Conservation (phyloP, 2,888 invertebrate genomes). For the Xestia sexstrigata region DNA sequence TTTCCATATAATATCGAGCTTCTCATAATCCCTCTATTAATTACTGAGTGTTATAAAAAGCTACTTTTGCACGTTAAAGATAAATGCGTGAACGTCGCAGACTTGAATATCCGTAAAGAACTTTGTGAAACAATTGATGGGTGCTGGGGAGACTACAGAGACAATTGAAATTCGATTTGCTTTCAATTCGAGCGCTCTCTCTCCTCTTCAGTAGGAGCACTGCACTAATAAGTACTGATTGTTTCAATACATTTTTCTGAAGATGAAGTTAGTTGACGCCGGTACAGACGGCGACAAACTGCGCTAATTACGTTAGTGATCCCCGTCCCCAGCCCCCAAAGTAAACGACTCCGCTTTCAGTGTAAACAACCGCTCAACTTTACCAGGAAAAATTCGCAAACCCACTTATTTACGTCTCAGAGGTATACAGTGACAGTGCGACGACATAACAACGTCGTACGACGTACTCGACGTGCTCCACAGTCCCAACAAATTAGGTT, state of each 20-base stretch:
- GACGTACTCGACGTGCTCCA: constrained; percentile 51
- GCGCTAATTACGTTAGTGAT: constrained; percentile 88
- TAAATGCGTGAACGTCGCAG: constrained; percentile 51
- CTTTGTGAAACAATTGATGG: constrained; percentile 63
- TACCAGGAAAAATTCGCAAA: constrained; percentile 88
- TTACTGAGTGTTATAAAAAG: constrained; percentile 32
- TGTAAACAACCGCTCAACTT: constrained; percentile 88
- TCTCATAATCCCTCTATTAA: constrained; percentile 36
- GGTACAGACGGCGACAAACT: constrained; percentile 79
- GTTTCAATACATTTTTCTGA: constrained; percentile 76
- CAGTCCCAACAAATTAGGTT: constrained; percentile 60
- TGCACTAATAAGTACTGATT: constrained; percentile 75
- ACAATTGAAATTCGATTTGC: constrained; percentile 68
- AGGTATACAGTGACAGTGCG: constrained; percentile 81
- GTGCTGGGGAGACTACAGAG: constrained; percentile 63
- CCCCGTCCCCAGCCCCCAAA: constrained; percentile 77
- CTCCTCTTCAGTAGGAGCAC: constrained; percentile 62
- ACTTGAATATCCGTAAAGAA: constrained; percentile 55
- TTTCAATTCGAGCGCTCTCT: constrained; percentile 64
- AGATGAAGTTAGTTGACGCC: constrained; percentile 78
- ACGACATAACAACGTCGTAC: constrained; percentile 70
- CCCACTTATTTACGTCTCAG: constrained; percentile 86
- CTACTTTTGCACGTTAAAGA: constrained; percentile 47
- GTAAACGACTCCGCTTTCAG: constrained; percentile 88
- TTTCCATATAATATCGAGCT: not conserved